Evolutionary conservation across 2,113 vertebrate genomes (phyloP).

Genomic region (Pachypanchax playfairii): DNA sequence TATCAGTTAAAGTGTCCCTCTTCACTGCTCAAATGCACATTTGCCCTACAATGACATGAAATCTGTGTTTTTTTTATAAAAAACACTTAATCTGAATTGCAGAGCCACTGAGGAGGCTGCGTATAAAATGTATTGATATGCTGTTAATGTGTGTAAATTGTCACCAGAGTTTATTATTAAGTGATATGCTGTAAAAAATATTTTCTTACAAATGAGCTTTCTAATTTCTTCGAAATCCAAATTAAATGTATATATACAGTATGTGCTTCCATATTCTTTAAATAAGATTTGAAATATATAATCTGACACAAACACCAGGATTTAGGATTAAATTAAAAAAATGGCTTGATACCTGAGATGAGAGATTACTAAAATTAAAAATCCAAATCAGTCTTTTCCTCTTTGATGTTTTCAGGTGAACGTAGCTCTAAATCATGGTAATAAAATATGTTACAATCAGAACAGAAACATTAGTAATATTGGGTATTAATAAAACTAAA

Average conservation of each 20-base stretch:
- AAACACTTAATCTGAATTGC: neutral
- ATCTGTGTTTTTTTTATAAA: neutral
- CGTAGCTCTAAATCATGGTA: too few relatives aligned
- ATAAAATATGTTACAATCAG: too few relatives aligned
- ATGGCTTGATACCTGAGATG: too few relatives aligned
- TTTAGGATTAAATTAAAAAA: neutral
- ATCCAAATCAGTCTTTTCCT: too few relatives aligned
- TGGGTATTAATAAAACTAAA: too few relatives aligned
- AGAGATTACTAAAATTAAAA: too few relatives aligned
- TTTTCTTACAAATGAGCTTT: neutral
- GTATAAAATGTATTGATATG: too few relatives aligned
- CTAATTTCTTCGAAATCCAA: neutral
- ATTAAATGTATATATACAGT: neutral
- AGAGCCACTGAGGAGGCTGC: neutral
- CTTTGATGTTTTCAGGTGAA: too few relatives aligned
- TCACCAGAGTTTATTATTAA: neutral
- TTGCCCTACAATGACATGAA: too few relatives aligned
- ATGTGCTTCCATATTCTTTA: neutral
- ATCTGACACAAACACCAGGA: neutral
- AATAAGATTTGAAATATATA: neutral
- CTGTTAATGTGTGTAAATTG: neutral
- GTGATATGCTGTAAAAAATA: too few relatives aligned
- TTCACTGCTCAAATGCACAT: neutral
- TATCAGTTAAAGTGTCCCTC: neutral
- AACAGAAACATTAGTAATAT: too few relatives aligned